Evolutionary conservation across 1,140 invertebrate genomes (phyloP), one percentile per base, ranked within the genome.

Genomic region (Armadillidium nasatum): DNA sequence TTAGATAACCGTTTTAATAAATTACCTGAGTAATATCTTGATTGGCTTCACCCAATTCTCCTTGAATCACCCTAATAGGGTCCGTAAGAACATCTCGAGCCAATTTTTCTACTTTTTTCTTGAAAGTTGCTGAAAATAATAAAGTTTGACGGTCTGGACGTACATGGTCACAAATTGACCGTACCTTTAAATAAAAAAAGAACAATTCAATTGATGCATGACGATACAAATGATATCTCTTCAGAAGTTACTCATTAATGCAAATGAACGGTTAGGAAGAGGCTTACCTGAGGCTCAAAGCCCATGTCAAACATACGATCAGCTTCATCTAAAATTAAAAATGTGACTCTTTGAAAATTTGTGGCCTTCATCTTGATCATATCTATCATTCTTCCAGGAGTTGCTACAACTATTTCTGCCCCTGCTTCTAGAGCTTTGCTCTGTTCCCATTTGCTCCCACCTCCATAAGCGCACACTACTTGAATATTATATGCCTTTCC

Each of bases 281-380:
- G 33, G 1, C 73, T 33, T 70, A 82, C 78, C 74, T 82, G 82
- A 33, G 82, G 78, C 85, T 94, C 95, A 88, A 98, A 99, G 60
- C 97, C 98, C 92, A 99, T 95, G 82, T 99, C 95, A 84, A 99
- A 99, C 97, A 99, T 99, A 82, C 96, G 88, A 84, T 99, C 98
- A 2, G 97, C 98, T 86, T 99, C 98, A 85, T 99, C 98, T 19
- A 99, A 88, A 21, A 99, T 96, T n/a, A 99, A 86, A 86, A 94
- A 99, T 0, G 97, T 97, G 2, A 98, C 96, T 73, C 96, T 85
- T 68, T 88, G 85, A 71, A 99, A 87, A 87, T 96, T 98, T 0
- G 96, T 98, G 0, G 95, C 94, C 84, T 96, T 97, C 85, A 96
- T 96, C 86, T 99, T 99, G 15, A 99, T 90, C 82, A 99, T 88